A percentile compares a stretch with the other conserved stretches of the same genome.
Conservation (phyloP, 2,113 vertebrate genomes). For the Hipposideros armiger region DNA sequence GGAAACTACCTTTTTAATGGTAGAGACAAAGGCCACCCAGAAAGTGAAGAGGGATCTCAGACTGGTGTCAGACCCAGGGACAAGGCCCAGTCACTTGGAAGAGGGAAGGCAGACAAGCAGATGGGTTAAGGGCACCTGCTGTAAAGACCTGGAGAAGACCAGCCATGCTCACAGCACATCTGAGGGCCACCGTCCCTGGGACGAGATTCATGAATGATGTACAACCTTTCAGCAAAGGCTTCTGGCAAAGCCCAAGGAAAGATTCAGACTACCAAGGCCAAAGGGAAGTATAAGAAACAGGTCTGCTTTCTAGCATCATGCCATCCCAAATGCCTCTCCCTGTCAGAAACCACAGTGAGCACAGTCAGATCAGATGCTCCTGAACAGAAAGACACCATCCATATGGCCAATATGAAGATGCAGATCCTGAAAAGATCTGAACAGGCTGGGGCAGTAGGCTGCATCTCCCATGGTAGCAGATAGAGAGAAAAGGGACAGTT, state of each 20-base stretch:
- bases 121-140: not conserved
- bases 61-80: not conserved
- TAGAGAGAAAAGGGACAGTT: not conserved
- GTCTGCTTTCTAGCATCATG: not conserved
- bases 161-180: not conserved
- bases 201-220: not conserved
- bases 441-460: not conserved
- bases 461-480: fast-evolving
- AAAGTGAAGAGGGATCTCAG: not conserved
- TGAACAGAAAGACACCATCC: not conserved
- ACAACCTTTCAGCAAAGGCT: not conserved
- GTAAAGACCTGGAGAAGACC: not conserved
- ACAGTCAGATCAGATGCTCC: not conserved
- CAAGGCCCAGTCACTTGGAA: not conserved
- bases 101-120: not conserved
- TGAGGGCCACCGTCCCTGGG: not conserved
- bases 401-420: not conserved
- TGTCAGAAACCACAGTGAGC: not conserved
- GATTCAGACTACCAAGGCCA: not conserved
- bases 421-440: not conserved
- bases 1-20: not conserved
- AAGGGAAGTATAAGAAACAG: not conserved
- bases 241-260: not conserved
- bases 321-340: not conserved
- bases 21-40: not conserved